These are phyloP conservation scores for Podotricha telesiphe DNA, from an alignment of 2,888 invertebrate genomes.

Conservation along the genomic window DNA sequence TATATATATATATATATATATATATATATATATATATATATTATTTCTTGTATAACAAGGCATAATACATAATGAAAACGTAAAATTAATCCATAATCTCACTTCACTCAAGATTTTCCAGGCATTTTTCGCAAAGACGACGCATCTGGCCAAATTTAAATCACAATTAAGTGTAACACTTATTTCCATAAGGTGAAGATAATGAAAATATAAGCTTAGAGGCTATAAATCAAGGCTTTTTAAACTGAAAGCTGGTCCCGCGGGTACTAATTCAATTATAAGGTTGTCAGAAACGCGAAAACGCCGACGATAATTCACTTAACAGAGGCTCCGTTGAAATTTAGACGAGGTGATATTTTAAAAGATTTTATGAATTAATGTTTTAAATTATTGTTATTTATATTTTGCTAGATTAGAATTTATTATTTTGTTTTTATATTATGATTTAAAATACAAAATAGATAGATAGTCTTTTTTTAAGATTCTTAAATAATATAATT, in stretches of 20 bases:
- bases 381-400: constrained; percentile 1
- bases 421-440: neutral
- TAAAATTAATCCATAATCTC: too few species aligned
- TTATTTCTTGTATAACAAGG: too few species aligned
- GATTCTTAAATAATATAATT: too few species aligned
- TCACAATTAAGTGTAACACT: constrained; percentile 20
- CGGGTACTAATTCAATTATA: constrained; percentile 30
- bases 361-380: constrained; percentile 1
- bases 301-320: constrained; percentile 26
- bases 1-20: too few species aligned
- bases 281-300: constrained; percentile 23
- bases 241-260: constrained; percentile 22
- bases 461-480: too few species aligned
- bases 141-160: constrained; percentile 8
- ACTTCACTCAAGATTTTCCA: neutral
- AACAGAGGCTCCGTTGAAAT: constrained; percentile 13
- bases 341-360: constrained; percentile 15
- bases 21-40: too few species aligned
- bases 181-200: constrained; percentile 23
- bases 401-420: neutral
- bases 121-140: neutral
- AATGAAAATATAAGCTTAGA: constrained; percentile 27
- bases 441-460: too few species aligned
- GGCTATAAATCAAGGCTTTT: constrained; percentile 23
- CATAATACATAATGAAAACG: too few species aligned